phyloP scores from a whole-genome alignment of 1,140 invertebrate genomes.

The Zeugodacus cucurbitae region DNA sequence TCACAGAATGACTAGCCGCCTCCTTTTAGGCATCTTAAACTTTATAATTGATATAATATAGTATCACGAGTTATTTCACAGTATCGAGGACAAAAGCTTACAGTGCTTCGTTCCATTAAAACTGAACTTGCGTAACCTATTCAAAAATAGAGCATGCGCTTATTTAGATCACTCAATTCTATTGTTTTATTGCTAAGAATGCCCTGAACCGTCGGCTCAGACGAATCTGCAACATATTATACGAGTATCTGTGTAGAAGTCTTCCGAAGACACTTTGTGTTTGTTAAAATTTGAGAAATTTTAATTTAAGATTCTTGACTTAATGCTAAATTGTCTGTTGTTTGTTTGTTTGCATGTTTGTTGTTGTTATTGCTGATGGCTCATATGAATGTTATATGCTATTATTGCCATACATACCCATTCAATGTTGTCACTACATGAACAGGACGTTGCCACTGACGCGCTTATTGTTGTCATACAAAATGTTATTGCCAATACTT shows the following conservation, averaged over 20 bases:
- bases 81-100: not conserved
- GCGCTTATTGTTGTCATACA: slow-evolving; percentile 30
- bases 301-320: slow-evolving; percentile 66
- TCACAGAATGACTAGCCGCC: too few relatives aligned
- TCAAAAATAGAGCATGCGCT: not conserved
- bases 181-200: slow-evolving; percentile 18
- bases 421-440: slow-evolving; percentile 7
- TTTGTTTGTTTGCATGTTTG: not conserved
- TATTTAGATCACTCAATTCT: not conserved
- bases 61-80: not conserved
- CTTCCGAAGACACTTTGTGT: slow-evolving; percentile 22
- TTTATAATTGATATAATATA: not conserved
- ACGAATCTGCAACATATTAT: not conserved
- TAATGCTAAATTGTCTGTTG: slow-evolving; percentile 63
- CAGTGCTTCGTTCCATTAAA: too few relatives aligned
- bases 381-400: slow-evolving; percentile 36
- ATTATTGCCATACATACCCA: slow-evolving; percentile 30
- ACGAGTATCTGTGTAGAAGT: too few relatives aligned
- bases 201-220: not conserved
- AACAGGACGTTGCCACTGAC: slow-evolving; percentile 27
- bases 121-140: not conserved
- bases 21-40: too few relatives aligned
- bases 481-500: not conserved
- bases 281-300: slow-evolving; percentile 64
- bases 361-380: not conserved